Evolutionary conservation across 2,797 vertebrate species (phyloP), one percentile per base, ranked within the genome.

Genomic region (Lepus oiostolus): DNA sequence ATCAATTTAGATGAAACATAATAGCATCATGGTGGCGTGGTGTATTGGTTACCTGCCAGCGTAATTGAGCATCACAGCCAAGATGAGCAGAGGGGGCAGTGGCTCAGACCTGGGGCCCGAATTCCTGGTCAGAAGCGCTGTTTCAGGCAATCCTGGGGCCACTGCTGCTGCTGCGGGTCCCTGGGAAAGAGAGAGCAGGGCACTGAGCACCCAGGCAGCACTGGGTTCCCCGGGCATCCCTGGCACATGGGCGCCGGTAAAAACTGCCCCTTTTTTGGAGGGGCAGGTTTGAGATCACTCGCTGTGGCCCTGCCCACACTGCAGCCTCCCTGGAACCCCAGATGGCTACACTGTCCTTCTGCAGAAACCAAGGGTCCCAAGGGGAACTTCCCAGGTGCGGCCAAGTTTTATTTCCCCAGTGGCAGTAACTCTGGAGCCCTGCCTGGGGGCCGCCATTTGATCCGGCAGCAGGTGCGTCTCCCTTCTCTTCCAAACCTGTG

Each of bases 1-100:
- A 77, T 77, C 58, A 90, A 77, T 30, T 72, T 75, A 65, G 84
- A 32, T 35, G 81, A 87, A 95, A 65, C 86, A 67, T 35, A 28
- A 80, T 91, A 93, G 50, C 19, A 42, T 30, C 24, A 76, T 85
- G 38, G 35, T 63, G 24, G 14, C 47, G 21, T 71, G 47, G 68
- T 21, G 42, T n/a, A 58, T 67, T 58, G 19, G 75, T 75, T 75
- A 68, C 67, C 70, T 30, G 35, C 52, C 12, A 47, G 32, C 60
- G 1, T 67, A 28, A 35, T 35, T 60, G 24, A 87, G 8, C 24
- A 47, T 60, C 24, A 12, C 35, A 24, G n/a, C 47, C n/a, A 38
- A 58, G 21, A 3, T 10, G 47, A 47, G 22, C n/a, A 50, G 67
- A 32, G 70, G 26, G 42, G 42, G 24, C 68, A 17, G 58, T 21